Evolutionary conservation across 2,888 invertebrate species (phyloP).

Genomic region (Sialis lutaria): DNA sequence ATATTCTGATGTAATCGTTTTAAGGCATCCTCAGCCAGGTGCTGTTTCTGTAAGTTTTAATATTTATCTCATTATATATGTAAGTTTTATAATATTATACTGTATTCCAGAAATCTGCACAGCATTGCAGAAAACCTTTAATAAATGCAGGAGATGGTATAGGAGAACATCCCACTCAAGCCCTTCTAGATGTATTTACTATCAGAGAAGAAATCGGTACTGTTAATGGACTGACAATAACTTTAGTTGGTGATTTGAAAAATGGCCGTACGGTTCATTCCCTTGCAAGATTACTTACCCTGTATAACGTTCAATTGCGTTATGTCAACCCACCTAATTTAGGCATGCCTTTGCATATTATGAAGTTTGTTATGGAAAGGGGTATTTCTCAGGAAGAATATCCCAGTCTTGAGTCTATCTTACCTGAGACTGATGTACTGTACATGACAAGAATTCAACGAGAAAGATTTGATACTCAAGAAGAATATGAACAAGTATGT

Average conservation of each 20-base stretch:
- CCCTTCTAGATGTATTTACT: constrained; percentile 90
- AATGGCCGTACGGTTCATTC: constrained; percentile 98
- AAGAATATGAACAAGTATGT: constrained; percentile 71
- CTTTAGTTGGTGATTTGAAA: constrained; percentile 95
- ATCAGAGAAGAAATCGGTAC: constrained; percentile 98
- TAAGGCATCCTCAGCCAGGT: constrained; percentile 85
- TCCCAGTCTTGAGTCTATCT: constrained; percentile 61
- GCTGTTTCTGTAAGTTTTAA: constrained; percentile 61
- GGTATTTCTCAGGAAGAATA: constrained; percentile 62
- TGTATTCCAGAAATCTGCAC: constrained; percentile 51
- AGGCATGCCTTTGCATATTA: constrained; percentile 80
- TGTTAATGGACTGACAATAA: constrained; percentile 91
- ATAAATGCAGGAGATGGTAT: constrained; percentile 97
- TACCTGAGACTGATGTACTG: constrained; percentile 88
- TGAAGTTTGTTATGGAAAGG: constrained; percentile 57
- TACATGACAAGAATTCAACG: constrained; percentile 97
- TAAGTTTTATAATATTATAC: constrained; percentile 8
- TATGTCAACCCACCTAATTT: constrained; percentile 81
- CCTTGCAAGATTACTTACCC: constrained; percentile 76
- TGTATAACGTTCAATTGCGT: constrained; percentile 83
- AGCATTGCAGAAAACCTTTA: constrained; percentile 73
- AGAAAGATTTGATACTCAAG: constrained; percentile 70
- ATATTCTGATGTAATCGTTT: constrained; percentile 84
- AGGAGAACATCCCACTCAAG: constrained; percentile 96
- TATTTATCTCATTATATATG: neutral